Conservation (phyloP, 2,888 invertebrate genomes). For the Drosophila paranaensis region DNA sequence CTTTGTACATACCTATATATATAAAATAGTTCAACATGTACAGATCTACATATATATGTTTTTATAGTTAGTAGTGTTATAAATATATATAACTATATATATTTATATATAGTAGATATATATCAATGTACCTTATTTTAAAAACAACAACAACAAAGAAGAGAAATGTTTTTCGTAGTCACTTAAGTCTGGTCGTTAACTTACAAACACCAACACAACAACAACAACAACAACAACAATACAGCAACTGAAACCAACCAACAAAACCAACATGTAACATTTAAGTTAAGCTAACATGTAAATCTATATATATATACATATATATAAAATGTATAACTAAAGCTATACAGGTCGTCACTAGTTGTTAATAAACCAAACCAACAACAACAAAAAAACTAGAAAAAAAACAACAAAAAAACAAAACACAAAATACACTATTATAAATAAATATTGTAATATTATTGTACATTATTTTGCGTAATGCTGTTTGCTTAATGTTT, state of each 20-base stretch:
- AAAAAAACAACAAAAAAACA: conserved; percentile 18
- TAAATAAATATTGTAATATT: conserved; percentile 53
- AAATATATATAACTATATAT: conserved; percentile 23
- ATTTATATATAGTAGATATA: background rate
- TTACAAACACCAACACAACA: conserved; percentile 59
- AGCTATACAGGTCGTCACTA: conserved; percentile 62
- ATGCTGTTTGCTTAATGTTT: conserved; percentile 73
- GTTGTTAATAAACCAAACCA: conserved; percentile 51
- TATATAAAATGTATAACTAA: conserved; percentile 31
- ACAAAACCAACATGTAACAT: conserved; percentile 12
- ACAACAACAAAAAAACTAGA: conserved; percentile 12
- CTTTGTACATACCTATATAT: conserved; percentile 5
- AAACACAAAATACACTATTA: conserved; percentile 53
- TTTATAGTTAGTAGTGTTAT: conserved; percentile 33
- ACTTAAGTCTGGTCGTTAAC: conserved; percentile 75
- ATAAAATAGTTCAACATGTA: conserved; percentile 15
- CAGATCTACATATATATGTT: conserved; percentile 29
- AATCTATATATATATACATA: background rate
- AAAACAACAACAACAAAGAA: conserved; percentile 35
- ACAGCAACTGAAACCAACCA: conserved; percentile 69
- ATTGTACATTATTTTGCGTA: conserved; percentile 59
- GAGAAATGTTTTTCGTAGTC: conserved; percentile 70
- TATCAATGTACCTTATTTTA: conserved; percentile 78
- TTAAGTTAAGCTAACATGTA: conserved; percentile 27
- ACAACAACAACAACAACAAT: conserved; percentile 46